phyloP scores from a whole-genome alignment of 2,797 vertebrate species.

The Mus minutoides region DNA sequence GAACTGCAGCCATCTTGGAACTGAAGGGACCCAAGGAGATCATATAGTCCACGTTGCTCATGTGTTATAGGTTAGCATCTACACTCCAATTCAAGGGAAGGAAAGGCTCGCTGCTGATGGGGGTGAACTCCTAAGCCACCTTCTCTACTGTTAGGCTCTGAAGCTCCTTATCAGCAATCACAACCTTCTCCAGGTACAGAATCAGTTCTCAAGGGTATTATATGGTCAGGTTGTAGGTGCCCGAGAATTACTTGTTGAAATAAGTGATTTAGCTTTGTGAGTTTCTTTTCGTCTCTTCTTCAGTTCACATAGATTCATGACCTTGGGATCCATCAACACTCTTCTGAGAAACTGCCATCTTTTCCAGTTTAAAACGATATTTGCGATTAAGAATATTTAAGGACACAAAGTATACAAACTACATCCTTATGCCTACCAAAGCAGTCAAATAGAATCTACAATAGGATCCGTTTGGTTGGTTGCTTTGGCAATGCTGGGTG shows the following conservation, averaged over 20 bases:
- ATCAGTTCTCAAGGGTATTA: neutral
- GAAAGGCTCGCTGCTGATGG: neutral
- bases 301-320: neutral
- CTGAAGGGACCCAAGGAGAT: neutral
- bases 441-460: constrained; percentile 22
- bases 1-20: neutral
- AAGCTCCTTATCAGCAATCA: accelerated
- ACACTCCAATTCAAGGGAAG: neutral
- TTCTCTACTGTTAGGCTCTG: neutral
- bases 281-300: constrained; percentile 21
- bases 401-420: neutral
- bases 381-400: constrained; percentile 39
- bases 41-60: neutral
- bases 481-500: neutral
- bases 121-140: neutral
- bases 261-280: neutral
- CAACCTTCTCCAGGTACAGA: neutral
- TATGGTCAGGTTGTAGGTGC: neutral
- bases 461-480: neutral
- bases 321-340: neutral
- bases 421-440: neutral
- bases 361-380: constrained; percentile 23
- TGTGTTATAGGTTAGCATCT: neutral
- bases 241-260: neutral
- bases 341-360: neutral